Base-by-base conservation (phyloP, 2,888 invertebrate species). In the Gortyna flavago region DNA sequence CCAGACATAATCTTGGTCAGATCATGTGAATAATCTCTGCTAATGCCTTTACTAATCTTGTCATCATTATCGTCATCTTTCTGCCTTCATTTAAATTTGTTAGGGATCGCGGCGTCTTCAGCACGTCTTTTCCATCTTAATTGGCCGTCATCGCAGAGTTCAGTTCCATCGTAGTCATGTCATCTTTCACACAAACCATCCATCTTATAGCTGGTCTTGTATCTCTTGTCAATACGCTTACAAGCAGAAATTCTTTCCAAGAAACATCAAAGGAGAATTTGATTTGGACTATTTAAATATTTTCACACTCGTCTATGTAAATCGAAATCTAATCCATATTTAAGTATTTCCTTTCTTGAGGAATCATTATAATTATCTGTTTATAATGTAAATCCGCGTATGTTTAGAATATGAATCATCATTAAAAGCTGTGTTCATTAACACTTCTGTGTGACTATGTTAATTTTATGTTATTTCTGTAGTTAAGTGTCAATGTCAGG, bases 351-450 rank as follows among this genome's bases (percentile, higher is more conserved):
- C 80, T 80, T 83, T 75, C 79, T 65, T 72, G 72, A 44, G 57
- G 65, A 83, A 44, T 62, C 72, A 83, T 67, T 83, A 82, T 79
- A 82, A 82, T 82, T 79, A 80, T 80, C 41, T 76, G 72, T 80
- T 72, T 75, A 75, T 80, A 80, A 83, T 83, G 83, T 83, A 83
- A 83, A 83, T 83, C 51, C 29, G 44, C 32, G 83, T 72, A 76
- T 83, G 83, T 62, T 62, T 76, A 59, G 83, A 83, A 83, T 83
- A 83, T 83, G 80, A 83, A 80, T 80, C 72, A 72, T 76, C 83
- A 64, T 80, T 83, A 76, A 80, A 74, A 76, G 29, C 48, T 57
- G 32, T 61, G 41, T 74, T 82, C 54, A 75, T 82, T 82, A 75
- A 65, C 79, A 80, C 57, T 69, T 70, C n/a, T 44, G 68, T 62